Percentiles rank a stretch among this genome's conserved stretches.
Conservation (phyloP, 2,797 vertebrate genomes). For the Semotilus atromaculatus region DNA sequence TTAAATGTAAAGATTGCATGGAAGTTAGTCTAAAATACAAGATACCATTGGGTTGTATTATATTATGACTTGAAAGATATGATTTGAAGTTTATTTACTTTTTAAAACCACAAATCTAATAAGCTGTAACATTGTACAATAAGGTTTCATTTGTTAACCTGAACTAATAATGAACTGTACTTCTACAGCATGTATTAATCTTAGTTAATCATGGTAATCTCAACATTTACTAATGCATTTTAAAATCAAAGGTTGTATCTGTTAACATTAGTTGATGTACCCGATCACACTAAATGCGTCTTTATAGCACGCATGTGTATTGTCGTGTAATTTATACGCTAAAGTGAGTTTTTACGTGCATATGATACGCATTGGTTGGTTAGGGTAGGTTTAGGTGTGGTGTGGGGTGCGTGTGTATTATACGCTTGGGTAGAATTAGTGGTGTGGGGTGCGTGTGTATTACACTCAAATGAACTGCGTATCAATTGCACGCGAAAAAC, state of each 20-base stretch:
- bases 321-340: too few relatives aligned
- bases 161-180: not conserved
- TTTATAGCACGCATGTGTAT: too few relatives aligned
- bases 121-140: not conserved
- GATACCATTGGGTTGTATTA: conserved; percentile 9
- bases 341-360: too few relatives aligned
- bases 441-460: too few relatives aligned
- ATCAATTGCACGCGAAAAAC: too few relatives aligned
- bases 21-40: conserved; percentile 18
- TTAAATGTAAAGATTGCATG: not conserved
- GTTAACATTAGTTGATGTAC: not conserved
- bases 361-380: too few relatives aligned
- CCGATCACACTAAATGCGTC: too few relatives aligned
- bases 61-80: not conserved
- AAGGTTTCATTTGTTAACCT: not conserved
- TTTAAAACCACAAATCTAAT: not conserved
- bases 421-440: too few relatives aligned
- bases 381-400: too few relatives aligned
- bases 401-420: too few relatives aligned
- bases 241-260: not conserved
- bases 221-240: not conserved
- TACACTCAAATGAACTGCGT: too few relatives aligned
- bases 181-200: not conserved
- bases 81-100: not conserved
- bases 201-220: not conserved